Conservation (phyloP, 1,140 invertebrate genomes). For the Saccostrea glomerata region DNA sequence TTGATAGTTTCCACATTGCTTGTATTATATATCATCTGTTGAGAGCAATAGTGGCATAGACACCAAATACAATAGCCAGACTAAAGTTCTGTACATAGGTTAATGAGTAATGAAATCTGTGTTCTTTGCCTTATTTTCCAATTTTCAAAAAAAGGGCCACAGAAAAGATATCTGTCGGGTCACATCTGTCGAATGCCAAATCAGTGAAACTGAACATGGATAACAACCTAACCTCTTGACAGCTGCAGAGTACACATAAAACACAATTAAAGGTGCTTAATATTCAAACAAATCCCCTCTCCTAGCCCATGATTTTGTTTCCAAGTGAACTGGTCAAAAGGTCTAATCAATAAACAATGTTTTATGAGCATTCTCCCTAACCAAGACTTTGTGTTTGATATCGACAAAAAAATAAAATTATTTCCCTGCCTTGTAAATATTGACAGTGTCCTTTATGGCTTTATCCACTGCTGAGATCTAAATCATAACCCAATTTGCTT, state of each 20-base stretch:
- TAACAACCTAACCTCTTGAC: not conserved
- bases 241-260: not conserved
- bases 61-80: not conserved
- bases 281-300: slow-evolving; percentile 4
- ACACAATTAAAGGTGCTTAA: slow-evolving; percentile 5
- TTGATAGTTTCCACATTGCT: not conserved
- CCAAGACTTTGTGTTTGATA: slow-evolving; percentile 10
- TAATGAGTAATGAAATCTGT: not conserved
- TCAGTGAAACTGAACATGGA: not conserved
- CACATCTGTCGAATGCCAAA: slow-evolving; percentile 5
- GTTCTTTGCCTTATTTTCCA: not conserved
- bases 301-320: not conserved
- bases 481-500: slow-evolving; percentile 10
- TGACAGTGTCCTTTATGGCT: not conserved
- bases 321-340: slow-evolving; percentile 33
- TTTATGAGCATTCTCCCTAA: slow-evolving; percentile 1
- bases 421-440: slow-evolving; percentile 21
- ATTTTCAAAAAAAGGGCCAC: not conserved
- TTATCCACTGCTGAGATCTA: not conserved
- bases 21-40: not conserved
- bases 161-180: not conserved
- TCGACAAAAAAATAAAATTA: slow-evolving; percentile 26
- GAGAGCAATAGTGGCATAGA: not conserved
- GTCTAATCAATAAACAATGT: slow-evolving; percentile 26
- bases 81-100: not conserved